A percentile compares a stretch with the other conserved stretches of the same genome.
Evolutionary conservation across 2,888 invertebrate species (phyloP).

Genomic region (Eilema caniola): DNA sequence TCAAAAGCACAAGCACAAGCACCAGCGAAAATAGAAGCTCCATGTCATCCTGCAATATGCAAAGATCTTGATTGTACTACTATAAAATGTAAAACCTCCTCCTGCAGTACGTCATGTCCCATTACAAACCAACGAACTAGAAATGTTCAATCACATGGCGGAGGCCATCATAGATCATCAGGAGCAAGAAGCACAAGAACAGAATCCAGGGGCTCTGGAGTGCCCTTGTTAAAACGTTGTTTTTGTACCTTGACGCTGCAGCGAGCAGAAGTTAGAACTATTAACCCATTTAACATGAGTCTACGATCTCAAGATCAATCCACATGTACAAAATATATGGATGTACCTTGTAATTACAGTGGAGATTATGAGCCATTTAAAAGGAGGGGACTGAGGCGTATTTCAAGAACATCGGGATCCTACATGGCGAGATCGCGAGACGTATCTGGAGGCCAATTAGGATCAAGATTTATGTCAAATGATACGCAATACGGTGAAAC

Average conservation of each 20-base stretch:
- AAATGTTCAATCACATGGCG: not conserved
- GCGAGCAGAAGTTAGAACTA: slow-evolving; percentile 28
- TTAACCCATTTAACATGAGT: slow-evolving; percentile 9
- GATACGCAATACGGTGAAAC: slow-evolving; percentile 20
- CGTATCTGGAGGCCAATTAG: slow-evolving; percentile 9
- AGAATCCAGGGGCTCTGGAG: slow-evolving; percentile 38
- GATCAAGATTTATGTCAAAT: slow-evolving; percentile 28
- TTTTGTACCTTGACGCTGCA: slow-evolving; percentile 55
- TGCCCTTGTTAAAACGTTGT: slow-evolving; percentile 49
- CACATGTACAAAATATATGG: slow-evolving; percentile 29
- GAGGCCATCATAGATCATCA: slow-evolving; percentile 10
- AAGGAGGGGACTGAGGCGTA: slow-evolving; percentile 36
- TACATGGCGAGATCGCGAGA: slow-evolving; percentile 19
- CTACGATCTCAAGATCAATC: slow-evolving; percentile 23
- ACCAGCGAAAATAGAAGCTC: not conserved
- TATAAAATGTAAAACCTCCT: slow-evolving; percentile 13
- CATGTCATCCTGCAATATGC: slow-evolving; percentile 7
- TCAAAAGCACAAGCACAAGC: slow-evolving; percentile 10
- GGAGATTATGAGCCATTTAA: slow-evolving; percentile 45
- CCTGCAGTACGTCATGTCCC: slow-evolving; percentile 13
- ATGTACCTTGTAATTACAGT: slow-evolving; percentile 12
- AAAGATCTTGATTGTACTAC: slow-evolving; percentile 11
- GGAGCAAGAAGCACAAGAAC: slow-evolving; percentile 27
- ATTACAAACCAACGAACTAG: slow-evolving; percentile 6
- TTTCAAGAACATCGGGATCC: slow-evolving; percentile 28